These are phyloP conservation scores for Pangasianodon hypophthalmus DNA, from an alignment of 2,113 vertebrate genomes.

Conservation along the genomic window DNA sequence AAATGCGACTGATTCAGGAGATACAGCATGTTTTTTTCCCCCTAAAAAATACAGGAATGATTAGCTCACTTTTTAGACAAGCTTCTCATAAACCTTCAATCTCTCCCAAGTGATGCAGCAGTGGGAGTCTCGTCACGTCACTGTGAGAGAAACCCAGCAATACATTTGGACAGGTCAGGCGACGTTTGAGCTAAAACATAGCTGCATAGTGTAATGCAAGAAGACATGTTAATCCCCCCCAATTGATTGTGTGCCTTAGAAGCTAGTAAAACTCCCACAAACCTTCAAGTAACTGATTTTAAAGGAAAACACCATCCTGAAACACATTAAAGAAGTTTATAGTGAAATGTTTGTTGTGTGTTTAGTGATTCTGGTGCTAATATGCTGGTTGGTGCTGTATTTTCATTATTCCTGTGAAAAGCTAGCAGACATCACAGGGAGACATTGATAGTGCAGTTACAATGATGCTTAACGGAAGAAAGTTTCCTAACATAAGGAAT, in stretches of 20 bases:
- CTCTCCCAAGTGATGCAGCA: constrained; percentile 34
- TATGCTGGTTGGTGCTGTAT: neutral
- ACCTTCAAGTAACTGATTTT: constrained; percentile 15
- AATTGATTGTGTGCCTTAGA: neutral
- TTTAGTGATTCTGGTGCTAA: neutral
- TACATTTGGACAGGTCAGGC: constrained; percentile 33
- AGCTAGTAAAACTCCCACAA: constrained; percentile 18
- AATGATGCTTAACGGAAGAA: neutral
- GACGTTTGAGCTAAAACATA: constrained; percentile 29
- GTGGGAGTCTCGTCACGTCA: constrained; percentile 45
- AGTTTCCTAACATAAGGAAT: neutral
- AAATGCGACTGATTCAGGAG: constrained; percentile 7
- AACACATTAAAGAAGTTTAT: neutral
- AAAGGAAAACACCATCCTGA: constrained; percentile 23
- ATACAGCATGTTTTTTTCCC: constrained; percentile 3
- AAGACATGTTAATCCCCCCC: neutral
- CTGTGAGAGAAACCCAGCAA: constrained; percentile 25
- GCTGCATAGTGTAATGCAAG: neutral
- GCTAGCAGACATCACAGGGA: neutral
- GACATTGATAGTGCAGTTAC: neutral
- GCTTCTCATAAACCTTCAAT: constrained; percentile 12
- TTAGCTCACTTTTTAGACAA: constrained; percentile 39
- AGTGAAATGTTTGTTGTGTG: neutral
- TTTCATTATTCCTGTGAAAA: neutral
- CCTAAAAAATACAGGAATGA: constrained; percentile 17